phyloP scores from a whole-genome alignment of 2,797 vertebrate genomes.

The Lithobates sylvaticus region DNA sequence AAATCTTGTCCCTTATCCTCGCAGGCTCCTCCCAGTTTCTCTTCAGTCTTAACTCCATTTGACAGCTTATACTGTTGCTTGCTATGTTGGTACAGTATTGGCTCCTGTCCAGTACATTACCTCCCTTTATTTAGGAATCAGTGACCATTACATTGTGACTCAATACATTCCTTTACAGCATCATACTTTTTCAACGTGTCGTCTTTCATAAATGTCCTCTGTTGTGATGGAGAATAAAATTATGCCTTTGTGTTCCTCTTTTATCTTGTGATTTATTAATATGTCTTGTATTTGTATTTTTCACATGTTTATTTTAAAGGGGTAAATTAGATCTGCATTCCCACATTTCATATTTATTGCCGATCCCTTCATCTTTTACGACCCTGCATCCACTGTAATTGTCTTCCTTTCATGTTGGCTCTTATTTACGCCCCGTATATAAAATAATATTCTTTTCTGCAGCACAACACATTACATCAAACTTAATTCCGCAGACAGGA shows the following conservation, averaged over 20 bases:
- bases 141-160: no score
- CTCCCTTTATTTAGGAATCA: no score
- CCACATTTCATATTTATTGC: constrained; percentile 41
- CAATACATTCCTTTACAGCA: background rate
- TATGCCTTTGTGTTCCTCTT: background rate
- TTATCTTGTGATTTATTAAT: constrained; percentile 4
- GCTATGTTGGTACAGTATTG: no score
- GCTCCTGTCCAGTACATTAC: no score
- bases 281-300: constrained; percentile 24
- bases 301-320: constrained; percentile 38
- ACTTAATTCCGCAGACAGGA: constrained; percentile 10
- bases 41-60: no score
- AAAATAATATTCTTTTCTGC: background rate
- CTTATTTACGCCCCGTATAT: constrained; percentile 24
- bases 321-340: constrained; percentile 21
- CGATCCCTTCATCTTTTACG: constrained; percentile 25
- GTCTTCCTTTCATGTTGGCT: constrained; percentile 11
- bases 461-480: constrained; percentile 13
- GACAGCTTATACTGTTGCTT: no score
- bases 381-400: constrained; percentile 24
- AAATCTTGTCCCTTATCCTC: no score
- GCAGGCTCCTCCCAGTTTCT: no score
- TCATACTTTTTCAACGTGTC: background rate
- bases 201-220: background rate
- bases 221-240: constrained; percentile 10